Evolutionary conservation across 1,140 invertebrate genomes (phyloP).

Genomic region (Nasonia longicornis): DNA sequence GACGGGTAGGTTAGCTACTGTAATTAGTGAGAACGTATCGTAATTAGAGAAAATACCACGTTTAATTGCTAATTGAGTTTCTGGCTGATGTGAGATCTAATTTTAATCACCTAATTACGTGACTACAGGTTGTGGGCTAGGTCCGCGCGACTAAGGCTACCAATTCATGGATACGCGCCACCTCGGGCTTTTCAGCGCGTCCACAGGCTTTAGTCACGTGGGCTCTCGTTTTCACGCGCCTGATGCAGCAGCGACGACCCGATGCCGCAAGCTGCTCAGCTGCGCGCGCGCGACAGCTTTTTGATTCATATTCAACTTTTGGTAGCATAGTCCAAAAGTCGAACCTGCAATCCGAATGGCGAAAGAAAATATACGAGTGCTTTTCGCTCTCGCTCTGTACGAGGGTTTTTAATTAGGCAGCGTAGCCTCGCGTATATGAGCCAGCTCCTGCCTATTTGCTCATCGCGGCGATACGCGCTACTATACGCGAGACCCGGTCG

Average conservation of each 20-base stretch:
- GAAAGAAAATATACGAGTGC: background rate
- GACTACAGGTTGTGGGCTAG: constrained; percentile 69
- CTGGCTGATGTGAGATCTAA: constrained; percentile 74
- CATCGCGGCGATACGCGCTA: no score
- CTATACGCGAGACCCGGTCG: background rate
- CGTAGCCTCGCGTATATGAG: no score
- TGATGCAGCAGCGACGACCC: background rate
- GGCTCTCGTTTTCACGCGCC: constrained; percentile 10
- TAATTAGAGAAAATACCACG: constrained; percentile 76
- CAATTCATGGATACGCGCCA: constrained; percentile 28
- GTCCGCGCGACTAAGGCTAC: constrained; percentile 53
- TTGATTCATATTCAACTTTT: constrained; percentile 22
- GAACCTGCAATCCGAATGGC: background rate
- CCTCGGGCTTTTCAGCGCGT: background rate
- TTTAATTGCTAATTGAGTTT: constrained; percentile 77
- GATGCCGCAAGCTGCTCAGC: background rate
- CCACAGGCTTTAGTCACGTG: background rate
- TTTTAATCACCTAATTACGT: constrained; percentile 76
- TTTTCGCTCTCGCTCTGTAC: background rate
- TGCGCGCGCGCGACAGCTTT: background rate
- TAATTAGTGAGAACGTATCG: constrained; percentile 74
- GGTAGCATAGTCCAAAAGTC: background rate
- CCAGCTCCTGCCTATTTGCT: background rate
- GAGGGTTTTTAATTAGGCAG: background rate
- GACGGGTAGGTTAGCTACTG: constrained; percentile 60